Conservation (phyloP, 2,797 vertebrate genomes). For the Sandelia bainsii region DNA sequence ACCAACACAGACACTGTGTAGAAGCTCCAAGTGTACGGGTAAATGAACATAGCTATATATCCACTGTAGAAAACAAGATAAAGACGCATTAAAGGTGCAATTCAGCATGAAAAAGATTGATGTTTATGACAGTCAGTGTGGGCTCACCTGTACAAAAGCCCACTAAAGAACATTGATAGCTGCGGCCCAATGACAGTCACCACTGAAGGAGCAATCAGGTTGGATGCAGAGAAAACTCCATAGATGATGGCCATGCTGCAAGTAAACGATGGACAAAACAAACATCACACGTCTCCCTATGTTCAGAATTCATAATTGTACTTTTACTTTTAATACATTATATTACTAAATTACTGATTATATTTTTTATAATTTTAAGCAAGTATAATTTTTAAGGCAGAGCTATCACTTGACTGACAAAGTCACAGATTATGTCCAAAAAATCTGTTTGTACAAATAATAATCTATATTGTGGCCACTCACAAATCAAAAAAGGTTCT, state of each 20-base stretch:
- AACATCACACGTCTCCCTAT: too few species aligned
- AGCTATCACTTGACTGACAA: too few species aligned
- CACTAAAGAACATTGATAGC: slow-evolving; percentile 94
- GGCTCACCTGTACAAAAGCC: slow-evolving; percentile 93
- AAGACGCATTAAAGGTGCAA: neutral
- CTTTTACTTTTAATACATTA: too few species aligned
- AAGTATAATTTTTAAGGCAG: too few species aligned
- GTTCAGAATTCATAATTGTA: too few species aligned
- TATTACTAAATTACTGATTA: too few species aligned
- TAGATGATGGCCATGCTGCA: slow-evolving; percentile 97
- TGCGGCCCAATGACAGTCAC: slow-evolving; percentile 92
- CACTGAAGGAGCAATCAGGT: slow-evolving; percentile 94
- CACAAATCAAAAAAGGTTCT: too few species aligned
- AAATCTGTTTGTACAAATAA: too few species aligned
- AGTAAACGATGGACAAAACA: slow-evolving; percentile 1
- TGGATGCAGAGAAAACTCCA: slow-evolving; percentile 95
- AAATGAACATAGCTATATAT: slow-evolving; percentile 97
- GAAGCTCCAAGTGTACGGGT: slow-evolving; percentile 94
- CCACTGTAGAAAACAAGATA: slow-evolving; percentile 75
- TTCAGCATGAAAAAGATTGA: neutral
- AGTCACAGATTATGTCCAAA: too few species aligned
- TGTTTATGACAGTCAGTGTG: too few species aligned
- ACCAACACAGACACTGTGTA: slow-evolving; percentile 95
- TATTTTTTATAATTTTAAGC: too few species aligned
- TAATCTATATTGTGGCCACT: too few species aligned